Evolutionary conservation across 1,140 invertebrate genomes (phyloP).

Genomic region (Mercenaria mercenaria): DNA sequence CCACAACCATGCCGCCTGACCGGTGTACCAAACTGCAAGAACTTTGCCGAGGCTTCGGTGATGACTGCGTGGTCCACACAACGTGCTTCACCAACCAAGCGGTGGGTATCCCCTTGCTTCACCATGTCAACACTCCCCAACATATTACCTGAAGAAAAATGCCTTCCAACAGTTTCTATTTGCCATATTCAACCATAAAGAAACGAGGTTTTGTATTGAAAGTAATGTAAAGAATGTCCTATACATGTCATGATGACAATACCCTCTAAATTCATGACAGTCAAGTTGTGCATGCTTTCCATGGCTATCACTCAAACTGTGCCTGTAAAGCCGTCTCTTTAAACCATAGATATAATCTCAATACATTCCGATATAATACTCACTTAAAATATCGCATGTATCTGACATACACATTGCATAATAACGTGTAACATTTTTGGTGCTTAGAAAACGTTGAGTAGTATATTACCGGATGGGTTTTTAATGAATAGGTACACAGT

Average conservation of each 20-base stretch:
- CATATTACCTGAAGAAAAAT: not conserved
- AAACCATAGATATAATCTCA: too few relatives aligned
- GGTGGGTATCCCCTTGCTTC: not conserved
- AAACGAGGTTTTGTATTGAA: constrained; percentile 12
- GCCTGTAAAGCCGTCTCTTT: too few relatives aligned
- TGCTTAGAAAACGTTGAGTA: not conserved
- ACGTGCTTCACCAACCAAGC: not conserved
- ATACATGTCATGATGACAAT: too few relatives aligned
- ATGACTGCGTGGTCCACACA: constrained; percentile 12
- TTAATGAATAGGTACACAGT: too few relatives aligned
- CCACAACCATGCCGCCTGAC: not conserved
- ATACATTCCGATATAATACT: too few relatives aligned
- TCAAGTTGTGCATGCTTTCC: too few relatives aligned
- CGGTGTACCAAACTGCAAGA: constrained; percentile 2
- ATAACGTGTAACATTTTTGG: not conserved
- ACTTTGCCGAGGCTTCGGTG: not conserved
- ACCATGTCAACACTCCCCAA: too few relatives aligned
- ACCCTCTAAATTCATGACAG: too few relatives aligned
- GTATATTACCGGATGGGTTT: too few relatives aligned
- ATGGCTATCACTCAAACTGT: too few relatives aligned
- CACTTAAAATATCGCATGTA: too few relatives aligned
- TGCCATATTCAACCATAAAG: not conserved
- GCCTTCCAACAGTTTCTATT: not conserved
- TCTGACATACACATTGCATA: not conserved
- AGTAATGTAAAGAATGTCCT: not conserved